These are phyloP conservation scores for Abramis brama DNA, from an alignment of 2,113 vertebrate species.

Conservation along the genomic window DNA sequence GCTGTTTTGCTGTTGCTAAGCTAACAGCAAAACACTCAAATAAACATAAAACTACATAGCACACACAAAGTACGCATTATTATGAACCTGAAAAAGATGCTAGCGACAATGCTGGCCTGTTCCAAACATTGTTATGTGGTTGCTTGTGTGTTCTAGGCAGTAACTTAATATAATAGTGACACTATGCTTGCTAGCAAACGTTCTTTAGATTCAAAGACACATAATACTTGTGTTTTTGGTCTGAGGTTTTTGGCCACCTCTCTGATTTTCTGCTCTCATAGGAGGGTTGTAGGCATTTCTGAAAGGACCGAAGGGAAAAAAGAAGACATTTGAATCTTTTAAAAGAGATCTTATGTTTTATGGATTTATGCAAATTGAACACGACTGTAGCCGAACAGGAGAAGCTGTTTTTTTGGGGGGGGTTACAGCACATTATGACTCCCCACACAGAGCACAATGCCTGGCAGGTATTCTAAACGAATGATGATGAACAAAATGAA, in stretches of 20 bases:
- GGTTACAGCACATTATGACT: not conserved
- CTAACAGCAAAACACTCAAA: not conserved
- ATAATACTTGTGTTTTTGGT: not conserved
- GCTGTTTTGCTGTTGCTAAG: not conserved
- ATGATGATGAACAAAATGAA: conserved; percentile 22
- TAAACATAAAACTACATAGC: not conserved
- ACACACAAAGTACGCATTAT: not conserved
- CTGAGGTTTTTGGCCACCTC: not conserved
- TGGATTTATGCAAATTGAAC: conserved; percentile 51
- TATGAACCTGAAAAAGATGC: not conserved
- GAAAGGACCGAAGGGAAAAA: not conserved
- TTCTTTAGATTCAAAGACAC: not conserved
- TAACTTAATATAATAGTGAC: not conserved
- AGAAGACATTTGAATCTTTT: not conserved
- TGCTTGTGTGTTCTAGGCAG: not conserved
- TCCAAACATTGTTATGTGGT: not conserved
- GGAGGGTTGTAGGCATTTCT: not conserved
- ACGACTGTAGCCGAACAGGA: conserved; percentile 35
- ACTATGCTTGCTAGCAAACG: not conserved
- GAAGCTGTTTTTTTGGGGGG: not conserved
- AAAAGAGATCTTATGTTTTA: conserved; percentile 43
- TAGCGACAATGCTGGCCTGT: not conserved
- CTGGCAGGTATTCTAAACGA: conserved; percentile 15
- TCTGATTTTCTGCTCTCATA: not conserved
- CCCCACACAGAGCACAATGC: conserved; percentile 1